Evolutionary conservation across 2,888 invertebrate genomes (phyloP).

Genomic region (Ochropleura leucogaster): DNA sequence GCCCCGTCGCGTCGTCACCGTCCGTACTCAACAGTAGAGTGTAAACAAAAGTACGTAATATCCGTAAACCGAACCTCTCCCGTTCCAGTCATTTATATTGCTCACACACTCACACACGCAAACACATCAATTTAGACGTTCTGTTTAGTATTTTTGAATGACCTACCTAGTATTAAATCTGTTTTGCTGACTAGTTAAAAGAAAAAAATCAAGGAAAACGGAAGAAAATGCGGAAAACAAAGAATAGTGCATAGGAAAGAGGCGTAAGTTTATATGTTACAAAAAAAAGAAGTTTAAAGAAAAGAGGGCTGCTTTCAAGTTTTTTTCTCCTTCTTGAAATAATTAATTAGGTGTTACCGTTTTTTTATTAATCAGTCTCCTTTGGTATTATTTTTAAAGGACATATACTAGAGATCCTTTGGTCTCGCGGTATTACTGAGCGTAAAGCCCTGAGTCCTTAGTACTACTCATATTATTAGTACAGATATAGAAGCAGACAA

Average conservation of each 20-base stretch:
- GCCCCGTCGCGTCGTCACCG: background rate
- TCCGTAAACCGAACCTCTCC: slow-evolving; percentile 24
- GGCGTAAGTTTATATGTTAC: too few relatives aligned
- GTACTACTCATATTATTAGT: background rate
- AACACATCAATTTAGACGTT: background rate
- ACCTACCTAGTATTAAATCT: background rate
- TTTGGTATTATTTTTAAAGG: too few relatives aligned
- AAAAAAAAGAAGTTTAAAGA: too few relatives aligned
- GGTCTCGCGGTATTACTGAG: too few relatives aligned
- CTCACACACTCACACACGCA: background rate
- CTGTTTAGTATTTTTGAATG: background rate
- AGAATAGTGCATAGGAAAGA: too few relatives aligned
- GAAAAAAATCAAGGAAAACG: background rate
- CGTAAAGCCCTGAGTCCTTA: too few relatives aligned
- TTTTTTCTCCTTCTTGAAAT: too few relatives aligned
- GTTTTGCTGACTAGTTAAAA: background rate
- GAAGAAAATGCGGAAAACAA: too few relatives aligned
- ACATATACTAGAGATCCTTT: too few relatives aligned
- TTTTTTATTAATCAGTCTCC: too few relatives aligned
- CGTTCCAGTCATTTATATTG: slow-evolving; percentile 33
- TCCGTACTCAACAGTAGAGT: background rate
- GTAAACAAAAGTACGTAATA: slow-evolving; percentile 47
- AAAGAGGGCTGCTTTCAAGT: too few relatives aligned
- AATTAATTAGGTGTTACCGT: too few relatives aligned
- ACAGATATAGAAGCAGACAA: background rate